These are phyloP conservation scores for Thermophis baileyi DNA, from an alignment of 2,113 vertebrate genomes.

Conservation along the genomic window DNA sequence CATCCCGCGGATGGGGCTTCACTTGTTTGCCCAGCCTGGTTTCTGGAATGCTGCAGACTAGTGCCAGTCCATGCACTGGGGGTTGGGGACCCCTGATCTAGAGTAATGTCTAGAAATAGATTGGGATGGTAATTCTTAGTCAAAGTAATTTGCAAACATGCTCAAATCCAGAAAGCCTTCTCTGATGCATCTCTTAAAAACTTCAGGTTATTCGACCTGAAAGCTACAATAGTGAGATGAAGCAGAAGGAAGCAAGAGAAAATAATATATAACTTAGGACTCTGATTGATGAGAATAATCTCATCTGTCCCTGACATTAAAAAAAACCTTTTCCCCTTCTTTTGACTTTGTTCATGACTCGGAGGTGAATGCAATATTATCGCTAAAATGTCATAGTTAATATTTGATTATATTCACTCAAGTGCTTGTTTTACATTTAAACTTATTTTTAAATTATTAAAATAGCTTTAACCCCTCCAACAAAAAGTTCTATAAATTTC, in stretches of 20 bases:
- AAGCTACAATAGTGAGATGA: neutral
- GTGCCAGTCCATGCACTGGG: too few species aligned
- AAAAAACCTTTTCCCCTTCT: neutral
- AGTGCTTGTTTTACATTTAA: neutral
- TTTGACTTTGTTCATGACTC: neutral
- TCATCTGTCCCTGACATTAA: neutral
- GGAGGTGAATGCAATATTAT: neutral
- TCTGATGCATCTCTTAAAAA: neutral
- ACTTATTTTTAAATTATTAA: too few species aligned
- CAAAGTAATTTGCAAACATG: neutral
- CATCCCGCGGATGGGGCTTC: too few species aligned
- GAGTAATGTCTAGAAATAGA: neutral
- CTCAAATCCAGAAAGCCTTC: neutral
- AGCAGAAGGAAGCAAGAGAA: neutral
- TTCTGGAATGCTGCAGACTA: too few species aligned
- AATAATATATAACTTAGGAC: neutral
- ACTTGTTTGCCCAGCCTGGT: too few species aligned
- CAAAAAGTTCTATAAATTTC: neutral
- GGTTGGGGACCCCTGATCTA: too few species aligned
- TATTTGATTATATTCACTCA: neutral
- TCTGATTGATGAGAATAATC: neutral
- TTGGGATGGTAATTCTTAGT: neutral
- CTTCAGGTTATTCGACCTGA: neutral
- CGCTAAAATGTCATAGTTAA: neutral
- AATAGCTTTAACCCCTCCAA: too few species aligned